Percentiles rank a stretch among this genome's conserved stretches.
Conservation (phyloP, 2,888 invertebrate species). For the Anthoptus insignis region DNA sequence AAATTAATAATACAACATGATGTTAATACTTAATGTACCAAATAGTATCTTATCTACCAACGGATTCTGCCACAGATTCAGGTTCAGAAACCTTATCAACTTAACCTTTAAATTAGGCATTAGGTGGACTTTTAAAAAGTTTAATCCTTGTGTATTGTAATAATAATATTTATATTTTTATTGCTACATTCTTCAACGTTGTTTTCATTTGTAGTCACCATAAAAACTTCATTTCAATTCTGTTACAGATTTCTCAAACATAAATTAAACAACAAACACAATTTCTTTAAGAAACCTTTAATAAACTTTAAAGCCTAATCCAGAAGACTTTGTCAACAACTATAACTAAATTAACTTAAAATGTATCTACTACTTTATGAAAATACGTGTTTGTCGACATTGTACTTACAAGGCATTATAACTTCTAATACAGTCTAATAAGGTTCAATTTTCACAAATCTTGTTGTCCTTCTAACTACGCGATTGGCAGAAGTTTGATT, state of each 20-base stretch:
- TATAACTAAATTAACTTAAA: slow-evolving; percentile 19
- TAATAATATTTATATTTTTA: no score
- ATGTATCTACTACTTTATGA: background rate
- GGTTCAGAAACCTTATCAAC: no score
- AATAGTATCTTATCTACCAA: no score
- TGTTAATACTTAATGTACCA: no score
- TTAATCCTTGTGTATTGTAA: no score
- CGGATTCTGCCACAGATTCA: no score
- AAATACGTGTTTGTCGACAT: background rate
- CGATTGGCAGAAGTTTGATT: background rate
- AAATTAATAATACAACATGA: no score
- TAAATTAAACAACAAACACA: background rate
- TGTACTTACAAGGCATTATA: slow-evolving; percentile 12
- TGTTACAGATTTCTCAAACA: no score
- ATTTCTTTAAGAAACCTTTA: slow-evolving; percentile 33
- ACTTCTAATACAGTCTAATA: slow-evolving; percentile 5
- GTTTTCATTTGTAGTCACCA: background rate
- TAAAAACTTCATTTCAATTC: background rate
- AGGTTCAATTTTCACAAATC: slow-evolving; percentile 18
- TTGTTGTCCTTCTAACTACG: background rate
- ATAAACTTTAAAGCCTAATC: slow-evolving; percentile 33
- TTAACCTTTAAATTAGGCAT: no score
- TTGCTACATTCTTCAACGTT: no score
- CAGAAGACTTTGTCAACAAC: slow-evolving; percentile 26
- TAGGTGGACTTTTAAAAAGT: no score